Base-by-base conservation (phyloP, 2,113 vertebrate genomes). In the Ondatra zibethicus region DNA sequence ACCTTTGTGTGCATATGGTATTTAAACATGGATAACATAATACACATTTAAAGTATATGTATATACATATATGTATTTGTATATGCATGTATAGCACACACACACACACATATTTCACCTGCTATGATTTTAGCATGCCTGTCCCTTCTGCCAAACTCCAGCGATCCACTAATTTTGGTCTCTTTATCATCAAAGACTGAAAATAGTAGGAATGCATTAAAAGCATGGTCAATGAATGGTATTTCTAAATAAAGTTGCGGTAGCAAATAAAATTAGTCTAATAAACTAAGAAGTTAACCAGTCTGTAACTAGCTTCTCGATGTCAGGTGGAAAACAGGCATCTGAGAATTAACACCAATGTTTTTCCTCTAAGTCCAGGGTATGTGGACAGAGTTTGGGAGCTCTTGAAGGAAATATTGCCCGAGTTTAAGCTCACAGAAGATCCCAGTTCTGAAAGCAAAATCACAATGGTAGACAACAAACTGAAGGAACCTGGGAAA, bases 391-490 rank as follows among this genome's bases (percentile, higher is more conserved):
- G 99, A 98, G 97, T 99, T 17, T 99, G 99, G 99, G 94, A 98
- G 77, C 98, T 99, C 96, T 98, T 99, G 95, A 99, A 98, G 98
- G 97, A 98, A 17, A 93, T 90, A 96, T 95, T 99, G 89, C 99
- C 99, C 27, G 98, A 98, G 93, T 99, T 99, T 98, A 99, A 98
- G 87, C 96, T 98, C 73, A 91, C 97, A 42, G 97, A 98, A 47
- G 97, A 98, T 9, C 91, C 75, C 39, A 91, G 50, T 93, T 89
- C 95, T 61, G 98, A 98, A 97, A 89, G 73, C 21, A 98, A 97
- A 97, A 50, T 29, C 58, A 47, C 85, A 88, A 68, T 87, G 19
- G 19, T 95, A 75, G 97, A 98, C 31, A 21, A 12, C 75, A 98
- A 98, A 91, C 2, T 58, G 36, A 98, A 97, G 92, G 98, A 98